Evolutionary conservation across 2,113 vertebrate species (phyloP).

Genomic region (Probosciger aterrimus): DNA sequence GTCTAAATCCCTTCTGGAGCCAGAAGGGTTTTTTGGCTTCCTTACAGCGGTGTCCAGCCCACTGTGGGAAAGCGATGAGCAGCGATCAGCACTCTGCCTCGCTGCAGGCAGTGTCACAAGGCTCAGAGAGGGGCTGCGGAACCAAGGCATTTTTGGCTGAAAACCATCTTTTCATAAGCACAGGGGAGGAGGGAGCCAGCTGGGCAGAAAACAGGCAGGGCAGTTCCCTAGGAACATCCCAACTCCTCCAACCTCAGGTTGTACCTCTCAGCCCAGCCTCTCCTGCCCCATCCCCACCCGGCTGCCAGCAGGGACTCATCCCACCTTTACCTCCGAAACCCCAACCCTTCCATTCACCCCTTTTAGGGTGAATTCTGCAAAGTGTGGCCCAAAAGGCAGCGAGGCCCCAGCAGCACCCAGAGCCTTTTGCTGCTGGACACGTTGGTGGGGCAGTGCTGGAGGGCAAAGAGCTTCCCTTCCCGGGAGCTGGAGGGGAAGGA

Average conservation of each 20-base stretch:
- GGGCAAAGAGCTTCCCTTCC: neutral
- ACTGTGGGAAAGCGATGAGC: slow-evolving; percentile 26
- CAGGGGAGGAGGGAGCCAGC: slow-evolving; percentile 2
- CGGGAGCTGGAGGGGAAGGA: slow-evolving; percentile 31
- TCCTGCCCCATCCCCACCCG: rapidly evolving
- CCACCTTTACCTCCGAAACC: neutral
- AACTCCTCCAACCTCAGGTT: neutral
- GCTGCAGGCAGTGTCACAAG: slow-evolving; percentile 17
- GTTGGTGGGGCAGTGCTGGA: neutral
- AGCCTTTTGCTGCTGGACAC: neutral
- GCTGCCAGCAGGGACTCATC: rapidly evolving
- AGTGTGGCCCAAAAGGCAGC: neutral
- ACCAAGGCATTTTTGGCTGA: neutral
- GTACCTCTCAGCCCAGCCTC: neutral
- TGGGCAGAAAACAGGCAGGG: slow-evolving; percentile 20
- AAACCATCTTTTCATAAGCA: slow-evolving; percentile 25
- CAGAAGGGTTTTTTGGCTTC: neutral
- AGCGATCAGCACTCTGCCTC: neutral
- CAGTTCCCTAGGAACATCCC: slow-evolving; percentile 25
- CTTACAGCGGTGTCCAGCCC: neutral
- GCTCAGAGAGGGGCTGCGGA: neutral
- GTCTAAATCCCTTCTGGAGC: slow-evolving; percentile 14
- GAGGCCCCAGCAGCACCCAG: neutral
- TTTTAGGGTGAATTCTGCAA: neutral
- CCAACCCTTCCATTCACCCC: neutral